These are phyloP conservation scores for Enteromius paludinosus DNA, from an alignment of 2,797 vertebrate genomes.

Conservation along the genomic window DNA sequence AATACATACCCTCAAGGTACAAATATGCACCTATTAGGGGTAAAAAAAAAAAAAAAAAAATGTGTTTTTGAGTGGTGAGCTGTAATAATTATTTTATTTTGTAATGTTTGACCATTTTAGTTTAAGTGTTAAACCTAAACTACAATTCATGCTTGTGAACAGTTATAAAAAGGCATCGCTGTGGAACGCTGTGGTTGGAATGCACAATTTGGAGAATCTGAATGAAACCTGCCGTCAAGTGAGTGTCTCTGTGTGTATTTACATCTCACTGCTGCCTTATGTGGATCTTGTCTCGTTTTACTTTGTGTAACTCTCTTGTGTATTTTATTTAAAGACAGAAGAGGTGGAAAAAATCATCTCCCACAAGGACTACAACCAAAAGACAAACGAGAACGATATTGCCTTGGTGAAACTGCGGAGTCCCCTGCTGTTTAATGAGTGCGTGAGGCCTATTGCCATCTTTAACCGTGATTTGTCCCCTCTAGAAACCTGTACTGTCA, in stretches of 20 bases:
- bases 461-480: conserved; percentile 52
- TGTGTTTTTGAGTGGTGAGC: background rate
- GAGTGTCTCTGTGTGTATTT: background rate
- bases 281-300: background rate
- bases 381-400: conserved; percentile 69
- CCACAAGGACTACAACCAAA: conserved; percentile 64
- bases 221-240: conserved; percentile 71
- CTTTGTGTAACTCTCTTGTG: background rate
- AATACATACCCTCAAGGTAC: too few relatives aligned
- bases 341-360: conserved; percentile 64
- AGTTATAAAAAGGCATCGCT: conserved; percentile 68
- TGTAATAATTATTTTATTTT: background rate
- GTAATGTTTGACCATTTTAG: too few relatives aligned
- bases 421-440: conserved; percentile 66
- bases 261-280: background rate
- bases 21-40: too few relatives aligned
- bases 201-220: conserved; percentile 70
- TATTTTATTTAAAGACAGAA: conserved; percentile 53
- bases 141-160: background rate
- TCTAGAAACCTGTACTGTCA: conserved; percentile 69
- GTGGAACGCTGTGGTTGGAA: conserved; percentile 74
- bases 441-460: conserved; percentile 71
- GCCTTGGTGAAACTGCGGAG: conserved; percentile 71
- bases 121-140: too few relatives aligned
- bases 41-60: too few relatives aligned